phyloP scores from a whole-genome alignment of 2,888 invertebrate genomes.

The Neoscelio sp. region DNA sequence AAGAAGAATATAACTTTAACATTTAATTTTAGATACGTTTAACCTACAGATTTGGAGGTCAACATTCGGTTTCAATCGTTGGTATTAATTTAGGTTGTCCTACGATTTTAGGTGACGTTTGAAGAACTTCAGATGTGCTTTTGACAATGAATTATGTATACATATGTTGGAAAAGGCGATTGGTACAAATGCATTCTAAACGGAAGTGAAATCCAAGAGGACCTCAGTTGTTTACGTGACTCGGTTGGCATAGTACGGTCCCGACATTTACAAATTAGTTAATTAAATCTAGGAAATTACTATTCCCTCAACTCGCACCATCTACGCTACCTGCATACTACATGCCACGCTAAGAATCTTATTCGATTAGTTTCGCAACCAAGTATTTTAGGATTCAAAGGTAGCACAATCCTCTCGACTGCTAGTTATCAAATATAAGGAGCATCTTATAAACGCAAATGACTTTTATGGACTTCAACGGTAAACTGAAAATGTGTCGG shows the following conservation, averaged over 20 bases:
- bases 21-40: conserved; percentile 7
- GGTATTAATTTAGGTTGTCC: conserved; percentile 21
- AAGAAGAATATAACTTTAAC: too few relatives aligned
- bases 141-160: conserved; percentile 55
- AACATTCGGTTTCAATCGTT: conserved; percentile 9
- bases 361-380: conserved; percentile 70
- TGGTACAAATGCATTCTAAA: conserved; percentile 64
- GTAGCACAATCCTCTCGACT: conserved; percentile 33
- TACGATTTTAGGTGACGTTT: conserved; percentile 13
- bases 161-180: conserved; percentile 61
- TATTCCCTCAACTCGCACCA: conserved; percentile 73
- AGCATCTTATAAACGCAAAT: conserved; percentile 22
- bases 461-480: conserved; percentile 11
- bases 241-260: conserved; percentile 71
- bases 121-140: conserved; percentile 33
- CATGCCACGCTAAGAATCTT: conserved; percentile 72
- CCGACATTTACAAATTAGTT: conserved; percentile 77
- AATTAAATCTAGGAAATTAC: conserved; percentile 78
- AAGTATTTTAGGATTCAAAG: conserved; percentile 56
- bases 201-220: conserved; percentile 71
- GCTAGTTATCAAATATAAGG: conserved; percentile 38
- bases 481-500: too few relatives aligned
- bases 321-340: conserved; percentile 72
- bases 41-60: conserved; percentile 5
- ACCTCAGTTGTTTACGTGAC: conserved; percentile 75